Base-by-base conservation (phyloP, 2,797 vertebrate species). In the Centroberyx gerrardi region DNA sequence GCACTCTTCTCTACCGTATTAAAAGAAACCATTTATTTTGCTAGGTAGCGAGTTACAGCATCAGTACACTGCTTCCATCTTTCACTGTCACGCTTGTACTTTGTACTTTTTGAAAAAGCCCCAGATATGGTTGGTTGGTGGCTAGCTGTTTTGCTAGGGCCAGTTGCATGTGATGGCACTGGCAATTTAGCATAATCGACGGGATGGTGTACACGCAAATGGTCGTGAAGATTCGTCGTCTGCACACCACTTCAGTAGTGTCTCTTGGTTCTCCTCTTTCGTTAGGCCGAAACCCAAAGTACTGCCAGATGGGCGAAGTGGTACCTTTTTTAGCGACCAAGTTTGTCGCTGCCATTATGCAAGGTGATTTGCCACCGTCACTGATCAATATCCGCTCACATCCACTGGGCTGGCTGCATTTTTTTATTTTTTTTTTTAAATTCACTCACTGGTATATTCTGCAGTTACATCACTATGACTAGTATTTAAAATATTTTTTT, bases 1-100 rank as follows among this genome's bases (percentile, higher is more conserved):
- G 22, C 22, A 22, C 22, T 22, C 22, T 22, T 22, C 22, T 22
- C 22, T 22, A 22, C 22, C 22, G 22, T 22, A 22, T 22, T 22
- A 22, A 22, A 22, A 22, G 1, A 22, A 22, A 22, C 22, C 22
- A 22, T 22, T 22, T 22, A 1, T 22, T 22, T 22, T 22, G 22
- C 22, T 22, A 22, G 22, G 22, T 22, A 22, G 22, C 22, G 22
- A 22, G 22, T 22, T 22, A 22, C 22, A 22, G 22, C 22, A 22
- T 22, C 22, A 22, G 22, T 22, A 65, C 51, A 52, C 51, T 52
- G 51, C 51, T 22, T 52, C 51, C 51, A 18, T 52, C 51, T 59
- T 59, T 33, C 40, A 15, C 17, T 48, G 28, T 31, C 7, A 62
- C 22, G 12, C 33, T 9, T 59, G 62, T 28, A 40, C 12, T 48